These are phyloP conservation scores for Polypedilum pembai DNA, from an alignment of 1,140 invertebrate genomes.

Conservation along the genomic window DNA sequence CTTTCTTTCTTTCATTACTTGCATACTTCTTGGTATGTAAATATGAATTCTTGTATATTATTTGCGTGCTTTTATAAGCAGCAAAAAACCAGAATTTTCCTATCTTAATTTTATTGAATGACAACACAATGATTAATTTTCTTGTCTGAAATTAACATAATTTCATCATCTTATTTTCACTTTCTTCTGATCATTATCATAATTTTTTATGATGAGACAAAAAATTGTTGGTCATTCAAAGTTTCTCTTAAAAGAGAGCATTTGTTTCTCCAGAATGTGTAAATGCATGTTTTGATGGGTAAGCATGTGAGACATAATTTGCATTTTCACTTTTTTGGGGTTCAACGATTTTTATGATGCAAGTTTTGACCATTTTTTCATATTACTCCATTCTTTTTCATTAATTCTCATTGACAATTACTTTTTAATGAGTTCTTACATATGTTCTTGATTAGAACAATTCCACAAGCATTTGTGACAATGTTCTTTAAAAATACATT, in stretches of 20 bases:
- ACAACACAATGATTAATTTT: not conserved
- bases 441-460: no score
- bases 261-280: not conserved
- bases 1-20: not conserved
- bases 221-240: not conserved
- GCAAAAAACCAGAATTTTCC: not conserved
- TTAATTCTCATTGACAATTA: no score
- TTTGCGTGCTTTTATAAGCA: not conserved
- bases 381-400: not conserved
- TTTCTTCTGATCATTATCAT: not conserved
- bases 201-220: no score
- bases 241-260: not conserved
- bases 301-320: not conserved
- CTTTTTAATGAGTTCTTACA: no score
- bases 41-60: not conserved
- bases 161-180: slow-evolving; percentile 5
- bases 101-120: not conserved
- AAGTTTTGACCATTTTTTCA: not conserved
- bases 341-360: not conserved
- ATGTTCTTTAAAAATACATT: no score
- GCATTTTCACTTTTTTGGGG: not conserved
- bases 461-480: no score
- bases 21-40: not conserved
- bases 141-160: slow-evolving; percentile 12
- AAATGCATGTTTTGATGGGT: not conserved